phyloP scores from a whole-genome alignment of 2,888 invertebrate species.

The Acrobasis suavella region DNA sequence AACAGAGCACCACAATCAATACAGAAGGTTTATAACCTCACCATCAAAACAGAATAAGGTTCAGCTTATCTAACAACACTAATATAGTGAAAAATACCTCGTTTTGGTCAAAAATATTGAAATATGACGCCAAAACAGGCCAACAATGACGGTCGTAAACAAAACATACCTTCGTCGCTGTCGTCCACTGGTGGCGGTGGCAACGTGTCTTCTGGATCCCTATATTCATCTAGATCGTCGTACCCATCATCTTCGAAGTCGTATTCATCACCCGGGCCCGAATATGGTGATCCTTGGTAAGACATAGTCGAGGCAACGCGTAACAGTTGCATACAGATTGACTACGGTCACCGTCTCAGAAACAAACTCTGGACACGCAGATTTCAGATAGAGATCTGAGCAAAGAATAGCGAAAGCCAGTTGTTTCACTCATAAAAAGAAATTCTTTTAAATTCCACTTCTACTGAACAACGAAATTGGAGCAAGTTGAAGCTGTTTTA shows the following conservation, averaged over 20 bases:
- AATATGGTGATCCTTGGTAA: slow-evolving; percentile 86
- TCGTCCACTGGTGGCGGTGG: slow-evolving; percentile 82
- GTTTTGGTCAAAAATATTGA: slow-evolving; percentile 41
- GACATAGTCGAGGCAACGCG: slow-evolving; percentile 84
- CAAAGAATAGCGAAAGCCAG: slow-evolving; percentile 54
- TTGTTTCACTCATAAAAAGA: slow-evolving; percentile 72
- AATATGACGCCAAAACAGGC: slow-evolving; percentile 58
- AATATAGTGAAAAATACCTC: slow-evolving; percentile 33
- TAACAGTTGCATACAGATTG: slow-evolving; percentile 81
- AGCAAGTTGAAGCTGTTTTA: slow-evolving; percentile 72
- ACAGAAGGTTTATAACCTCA: slow-evolving; percentile 49
- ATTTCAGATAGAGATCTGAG: slow-evolving; percentile 47
- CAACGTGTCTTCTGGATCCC: slow-evolving; percentile 83
- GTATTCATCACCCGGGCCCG: slow-evolving; percentile 86
- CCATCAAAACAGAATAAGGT: slow-evolving; percentile 56
- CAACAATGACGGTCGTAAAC: slow-evolving; percentile 63
- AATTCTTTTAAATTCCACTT: slow-evolving; percentile 56
- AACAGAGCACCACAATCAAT: slow-evolving; percentile 42
- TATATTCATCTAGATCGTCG: slow-evolving; percentile 86
- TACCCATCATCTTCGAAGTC: slow-evolving; percentile 89
- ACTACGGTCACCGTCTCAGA: slow-evolving; percentile 67
- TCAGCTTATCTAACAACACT: slow-evolving; percentile 46
- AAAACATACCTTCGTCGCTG: slow-evolving; percentile 81
- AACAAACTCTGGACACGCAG: slow-evolving; percentile 59
- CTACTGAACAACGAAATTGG: slow-evolving; percentile 61